Evolutionary conservation across 2,113 vertebrate genomes (phyloP).

Genomic region (Andinoacara biseriatus): DNA sequence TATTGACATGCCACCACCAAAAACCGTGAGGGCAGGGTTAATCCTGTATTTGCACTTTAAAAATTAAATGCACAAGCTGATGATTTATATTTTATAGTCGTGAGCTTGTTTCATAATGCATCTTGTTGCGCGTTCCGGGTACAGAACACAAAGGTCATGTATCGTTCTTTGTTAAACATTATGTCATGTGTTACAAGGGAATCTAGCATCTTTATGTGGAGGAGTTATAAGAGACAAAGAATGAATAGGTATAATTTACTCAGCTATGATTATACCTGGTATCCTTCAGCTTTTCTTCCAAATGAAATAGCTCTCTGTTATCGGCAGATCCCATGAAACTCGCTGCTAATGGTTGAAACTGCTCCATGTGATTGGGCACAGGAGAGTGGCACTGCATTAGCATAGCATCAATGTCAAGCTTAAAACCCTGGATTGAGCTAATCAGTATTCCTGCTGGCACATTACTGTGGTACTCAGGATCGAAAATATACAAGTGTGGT

Average conservation of each 20-base stretch:
- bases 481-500: conserved; percentile 50
- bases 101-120: conserved; percentile 42
- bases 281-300: conserved; percentile 25
- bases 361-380: conserved; percentile 49
- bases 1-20: conserved; percentile 29
- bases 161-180: conserved; percentile 19
- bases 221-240: conserved; percentile 29
- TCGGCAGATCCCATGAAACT: conserved; percentile 47
- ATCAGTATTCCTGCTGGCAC: conserved; percentile 68
- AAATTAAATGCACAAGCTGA: conserved; percentile 49
- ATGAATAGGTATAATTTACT: conserved; percentile 55
- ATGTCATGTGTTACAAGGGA: conserved; percentile 1
- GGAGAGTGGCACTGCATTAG: conserved; percentile 61
- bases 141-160: conserved; percentile 38
- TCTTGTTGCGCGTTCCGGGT: not conserved
- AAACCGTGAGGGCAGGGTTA: conserved; percentile 18
- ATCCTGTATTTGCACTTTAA: conserved; percentile 52
- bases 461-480: conserved; percentile 58
- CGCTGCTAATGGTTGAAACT: conserved; percentile 44
- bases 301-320: conserved; percentile 62
- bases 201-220: not conserved
- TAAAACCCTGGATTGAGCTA: conserved; percentile 45
- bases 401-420: conserved; percentile 72
- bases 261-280: conserved; percentile 37
- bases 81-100: conserved; percentile 50